phyloP scores from a whole-genome alignment of 64 coral and sea anemone species.

The Porites lutea region DNA sequence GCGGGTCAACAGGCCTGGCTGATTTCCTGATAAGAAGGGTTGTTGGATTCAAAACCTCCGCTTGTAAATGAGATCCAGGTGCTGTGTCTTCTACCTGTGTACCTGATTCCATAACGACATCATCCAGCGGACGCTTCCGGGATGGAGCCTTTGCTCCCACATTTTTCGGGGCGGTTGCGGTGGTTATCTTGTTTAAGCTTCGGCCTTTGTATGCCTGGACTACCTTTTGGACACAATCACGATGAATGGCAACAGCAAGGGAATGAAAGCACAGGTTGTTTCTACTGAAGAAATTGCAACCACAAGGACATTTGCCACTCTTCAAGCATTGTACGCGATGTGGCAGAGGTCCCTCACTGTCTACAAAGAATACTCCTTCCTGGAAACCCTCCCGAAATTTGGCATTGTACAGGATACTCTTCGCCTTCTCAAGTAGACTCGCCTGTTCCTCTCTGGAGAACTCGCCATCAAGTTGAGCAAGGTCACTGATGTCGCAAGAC shows the following conservation, averaged over 20 bases:
- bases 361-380: constrained; percentile 19
- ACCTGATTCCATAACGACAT: neutral
- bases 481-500: too few relatives aligned
- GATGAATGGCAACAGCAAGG: too few relatives aligned
- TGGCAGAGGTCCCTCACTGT: constrained; percentile 18
- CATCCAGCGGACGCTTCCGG: constrained; percentile 38
- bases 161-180: too few relatives aligned
- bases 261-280: constrained; percentile 46
- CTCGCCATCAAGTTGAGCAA: too few relatives aligned
- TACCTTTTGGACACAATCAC: too few relatives aligned
- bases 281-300: constrained; percentile 42
- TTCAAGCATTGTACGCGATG: constrained; percentile 38
- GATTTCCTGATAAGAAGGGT: too few relatives aligned
- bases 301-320: constrained; percentile 42
- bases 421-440: constrained; percentile 32
- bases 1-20: too few relatives aligned
- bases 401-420: neutral
- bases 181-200: too few relatives aligned
- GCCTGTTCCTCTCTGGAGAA: too few relatives aligned
- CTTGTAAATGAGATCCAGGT: too few relatives aligned
- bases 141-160: constrained; percentile 51
- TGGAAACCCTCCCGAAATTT: constrained; percentile 18
- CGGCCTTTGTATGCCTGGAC: too few relatives aligned
- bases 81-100: neutral
- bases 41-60: too few relatives aligned